Base-by-base conservation (phyloP, 2,888 invertebrate genomes). In the Mantis religiosa region DNA sequence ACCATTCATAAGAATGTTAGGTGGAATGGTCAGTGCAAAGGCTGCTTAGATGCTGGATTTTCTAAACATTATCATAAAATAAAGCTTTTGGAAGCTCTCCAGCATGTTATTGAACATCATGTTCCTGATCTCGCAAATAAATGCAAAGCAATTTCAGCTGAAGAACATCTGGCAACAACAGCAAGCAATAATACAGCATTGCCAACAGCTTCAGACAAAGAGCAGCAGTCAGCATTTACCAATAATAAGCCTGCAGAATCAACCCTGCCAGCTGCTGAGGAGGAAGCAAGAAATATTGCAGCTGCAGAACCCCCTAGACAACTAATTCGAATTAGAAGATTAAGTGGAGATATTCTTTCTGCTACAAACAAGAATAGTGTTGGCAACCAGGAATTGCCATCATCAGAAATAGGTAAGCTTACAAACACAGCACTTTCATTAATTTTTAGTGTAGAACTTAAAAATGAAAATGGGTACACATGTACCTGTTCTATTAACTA, bases 301-400 rank as follows among this genome's bases (percentile, higher is more conserved):
- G 81, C 8, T n/a, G 25, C 82, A 34, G 84, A 85, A 71, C n/a
- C 81, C 20, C 83, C 87, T 8, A 86, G 54, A 34, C 82, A 82
- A 27, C 86, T 85, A 20, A 84, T 90, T 15, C 92, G 94, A 89
- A 90, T 93, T 81, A 92, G 94, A 54, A 92, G 94, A 87, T 91
- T 94, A 15, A 94, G 94, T 89, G 94, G 94, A 3, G 94, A 94
- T 90, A 93, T 92, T 82, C 91, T 94, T 4, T 94, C 93, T 3
- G 90, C 91, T 41, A 81, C 89, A 47, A 88, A 88, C 47, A 54
- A 83, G 6, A n/a, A 28, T 83, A 4, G 8, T 83, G 15, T 28
- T n/a, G n/a, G 83, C 4, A 28, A 83, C 15, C 83, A 28, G 14
- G 30, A 30, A 15, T 25, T 28, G 27, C 28, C 20, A 25, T 25